phyloP scores from a whole-genome alignment of 2,888 invertebrate genomes.

The Apotomis betuletana region DNA sequence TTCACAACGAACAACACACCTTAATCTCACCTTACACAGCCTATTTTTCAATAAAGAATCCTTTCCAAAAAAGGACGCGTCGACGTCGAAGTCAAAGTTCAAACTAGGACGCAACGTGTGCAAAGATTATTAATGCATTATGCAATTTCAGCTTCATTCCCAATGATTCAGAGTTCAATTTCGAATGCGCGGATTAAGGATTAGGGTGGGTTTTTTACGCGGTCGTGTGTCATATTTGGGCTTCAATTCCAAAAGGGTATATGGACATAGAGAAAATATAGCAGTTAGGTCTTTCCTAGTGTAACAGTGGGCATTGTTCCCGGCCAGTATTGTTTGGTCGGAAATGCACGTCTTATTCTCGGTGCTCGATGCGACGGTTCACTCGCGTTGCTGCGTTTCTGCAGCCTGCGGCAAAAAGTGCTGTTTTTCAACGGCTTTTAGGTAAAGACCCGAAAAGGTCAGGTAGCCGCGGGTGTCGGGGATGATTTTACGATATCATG shows the following conservation, averaged over 20 bases:
- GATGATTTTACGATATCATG: constrained; percentile 1
- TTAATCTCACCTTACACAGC: constrained; percentile 48
- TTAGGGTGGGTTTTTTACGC: constrained; percentile 60
- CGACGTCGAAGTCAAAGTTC: constrained; percentile 67
- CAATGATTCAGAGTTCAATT: constrained; percentile 53
- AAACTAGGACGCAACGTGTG: constrained; percentile 60
- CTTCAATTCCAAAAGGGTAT: not conserved
- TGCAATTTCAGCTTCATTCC: constrained; percentile 50
- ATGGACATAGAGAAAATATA: constrained; percentile 8
- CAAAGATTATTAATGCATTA: constrained; percentile 39
- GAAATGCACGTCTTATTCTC: constrained; percentile 63
- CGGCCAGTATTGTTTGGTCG: constrained; percentile 54
- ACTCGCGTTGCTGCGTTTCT: constrained; percentile 16
- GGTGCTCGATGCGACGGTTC: constrained; percentile 44
- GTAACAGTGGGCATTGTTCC: constrained; percentile 47
- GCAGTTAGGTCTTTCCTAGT: not conserved
- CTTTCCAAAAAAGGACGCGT: constrained; percentile 59
- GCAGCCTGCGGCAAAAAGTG: constrained; percentile 22
- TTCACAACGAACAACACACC: constrained; percentile 48
- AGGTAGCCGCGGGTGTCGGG: constrained; percentile 23
- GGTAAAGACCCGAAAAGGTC: constrained; percentile 24
- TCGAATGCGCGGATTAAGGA: constrained; percentile 46
- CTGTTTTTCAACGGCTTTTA: constrained; percentile 31
- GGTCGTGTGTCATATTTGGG: constrained; percentile 60
- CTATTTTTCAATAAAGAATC: constrained; percentile 47